Evolutionary conservation across 2,888 invertebrate species (phyloP), one percentile per base, ranked within the genome.

Genomic region (Amaurobius ferox): DNA sequence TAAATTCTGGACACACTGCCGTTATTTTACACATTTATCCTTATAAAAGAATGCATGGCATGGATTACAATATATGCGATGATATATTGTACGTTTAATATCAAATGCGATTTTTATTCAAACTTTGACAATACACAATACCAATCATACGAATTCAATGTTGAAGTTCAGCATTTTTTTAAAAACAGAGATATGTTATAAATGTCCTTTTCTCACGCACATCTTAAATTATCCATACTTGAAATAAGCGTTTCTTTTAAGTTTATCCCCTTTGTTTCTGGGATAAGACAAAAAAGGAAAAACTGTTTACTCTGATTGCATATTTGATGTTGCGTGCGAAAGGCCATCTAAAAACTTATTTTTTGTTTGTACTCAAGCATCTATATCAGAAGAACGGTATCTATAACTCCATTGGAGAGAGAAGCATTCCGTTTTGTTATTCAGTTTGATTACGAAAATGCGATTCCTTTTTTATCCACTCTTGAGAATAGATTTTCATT

Each of bases 221-320:
- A 55, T 1, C 55, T 55, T 55, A 55, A 55, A 55, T 55, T 55
- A 55, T 55, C 55, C 19, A 55, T 55, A 55, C 55, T 23, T 55
- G 5, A 23, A 55, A 1, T 3, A 23, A 55, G 23, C 55, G 3
- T 55, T 23, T 55, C 55, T 9, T 35, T 9, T 35, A 7, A 2
- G 3, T 23, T 23, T 44, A 2, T 6, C 23, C 23, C 55, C 2
- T 3, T 55, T 23, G 55, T 55, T 19, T 23, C 23, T 55, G 19
- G 23, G 23, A 23, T 23, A 55, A n/a, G n/a, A n/a, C 5, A 55
- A 55, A 55, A 55, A 55, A 23, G 23, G 19, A 16, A 23, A 55
- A 55, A 55, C 19, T 55, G 23, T 23, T 55, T 23, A 55, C 23
- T 55, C 55, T 55, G 55, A 55, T 55, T 55, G 55, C 55, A 55